Evolutionary conservation across 2,888 invertebrate genomes (phyloP), one percentile per base, ranked within the genome.

Genomic region (Latrodectus hesperus): DNA sequence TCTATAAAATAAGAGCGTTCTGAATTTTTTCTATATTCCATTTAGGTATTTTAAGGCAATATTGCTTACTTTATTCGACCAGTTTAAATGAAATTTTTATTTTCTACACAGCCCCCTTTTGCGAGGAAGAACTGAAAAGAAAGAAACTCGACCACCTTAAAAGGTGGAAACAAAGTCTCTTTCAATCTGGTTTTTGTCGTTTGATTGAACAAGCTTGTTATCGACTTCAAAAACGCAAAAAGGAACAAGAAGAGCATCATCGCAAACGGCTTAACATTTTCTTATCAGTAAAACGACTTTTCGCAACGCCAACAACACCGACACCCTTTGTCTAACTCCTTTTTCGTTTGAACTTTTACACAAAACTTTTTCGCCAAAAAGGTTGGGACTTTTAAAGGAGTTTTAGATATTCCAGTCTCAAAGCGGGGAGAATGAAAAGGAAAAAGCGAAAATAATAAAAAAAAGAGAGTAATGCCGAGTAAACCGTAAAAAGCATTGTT

Each of bases 121-220:
- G 17, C n/a, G 73, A 67, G 64, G 67, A 52, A 52, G 10, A 26
- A 71, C 68, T 68, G 68, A 68, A 68, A 68, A 11, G 26, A 77
- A 68, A 77, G 77, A 51, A 68, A 14, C 68, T 22, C 52, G 72
- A 60, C 60, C 9, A 49, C 11, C 77, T 60, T 60, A 74, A 76
- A 71, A 86, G 70, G 70, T 64, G 52, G 51, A 84, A 84, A 84
- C 84, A 84, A 86, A 86, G 86, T 86, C 86, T 49, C 81, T 72
- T 86, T 77, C 86, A 86, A 86, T 86, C 81, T 81, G 53, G 73
- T 86, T 86, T 86, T 86, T 86, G 86, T 86, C 86, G 76, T 81
- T 60, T 81, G 86, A 86, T 81, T 81, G 81, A 77, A 81, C 86
- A 81, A 86, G 86, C 86, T 77, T 86, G 81, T 86, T 86, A 86